Percentiles rank a stretch among this genome's conserved stretches.
phyloP scores from a whole-genome alignment of 2,888 invertebrate genomes.

The Thalpophila matura region DNA sequence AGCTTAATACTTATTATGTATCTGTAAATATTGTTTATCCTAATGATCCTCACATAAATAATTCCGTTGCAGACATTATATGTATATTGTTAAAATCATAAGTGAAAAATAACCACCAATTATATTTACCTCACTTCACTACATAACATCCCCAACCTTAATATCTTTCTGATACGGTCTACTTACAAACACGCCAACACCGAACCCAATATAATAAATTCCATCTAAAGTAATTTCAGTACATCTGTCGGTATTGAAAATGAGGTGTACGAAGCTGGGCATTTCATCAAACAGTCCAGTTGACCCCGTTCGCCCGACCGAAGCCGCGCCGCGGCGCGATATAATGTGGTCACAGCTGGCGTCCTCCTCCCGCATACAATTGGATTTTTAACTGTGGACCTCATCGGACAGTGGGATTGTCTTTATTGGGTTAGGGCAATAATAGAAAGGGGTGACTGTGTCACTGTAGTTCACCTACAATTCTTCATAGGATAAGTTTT shows the following conservation, averaged over 20 bases:
- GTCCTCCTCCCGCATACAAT: conserved; percentile 76
- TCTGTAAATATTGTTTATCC: neutral
- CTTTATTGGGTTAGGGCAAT: conserved; percentile 65
- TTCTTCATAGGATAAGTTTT: neutral
- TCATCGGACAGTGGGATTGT: conserved; percentile 67
- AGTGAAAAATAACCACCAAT: neutral
- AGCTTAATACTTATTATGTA: neutral
- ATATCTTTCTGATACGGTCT: neutral
- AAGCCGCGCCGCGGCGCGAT: conserved; percentile 75
- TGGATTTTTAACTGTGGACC: conserved; percentile 80
- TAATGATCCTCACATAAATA: neutral
- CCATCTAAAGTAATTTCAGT: conserved; percentile 65
- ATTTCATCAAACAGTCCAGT: conserved; percentile 79
- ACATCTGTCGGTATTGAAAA: conserved; percentile 72
- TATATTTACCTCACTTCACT: no score
- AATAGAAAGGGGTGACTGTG: conserved; percentile 46
- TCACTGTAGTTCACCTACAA: conserved; percentile 10
- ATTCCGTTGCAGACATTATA: neutral
- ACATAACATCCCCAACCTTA: neutral
- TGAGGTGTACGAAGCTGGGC: conserved; percentile 69
- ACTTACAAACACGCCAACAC: conserved; percentile 6
- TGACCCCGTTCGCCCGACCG: conserved; percentile 74
- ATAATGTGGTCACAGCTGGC: conserved; percentile 82
- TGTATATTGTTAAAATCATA: neutral
- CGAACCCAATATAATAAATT: conserved; percentile 59